phyloP scores from a whole-genome alignment of 1,140 invertebrate species.

The Globodera ellingtonae region DNA sequence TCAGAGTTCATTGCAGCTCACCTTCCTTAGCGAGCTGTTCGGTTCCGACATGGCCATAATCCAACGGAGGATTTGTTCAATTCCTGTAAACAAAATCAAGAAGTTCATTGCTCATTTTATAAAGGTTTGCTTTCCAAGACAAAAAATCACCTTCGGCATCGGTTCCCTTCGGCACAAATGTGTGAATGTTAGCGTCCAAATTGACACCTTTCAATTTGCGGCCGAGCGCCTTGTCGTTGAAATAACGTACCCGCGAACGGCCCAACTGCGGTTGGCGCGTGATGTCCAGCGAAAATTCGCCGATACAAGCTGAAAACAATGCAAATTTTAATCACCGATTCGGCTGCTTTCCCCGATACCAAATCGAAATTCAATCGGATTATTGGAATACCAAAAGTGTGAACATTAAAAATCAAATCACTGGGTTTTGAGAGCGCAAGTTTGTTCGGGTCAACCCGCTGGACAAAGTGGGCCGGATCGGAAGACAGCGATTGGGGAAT shows the following conservation, averaged over 20 bases:
- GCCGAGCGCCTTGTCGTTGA: background rate
- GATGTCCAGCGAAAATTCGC: slow-evolving; percentile 19
- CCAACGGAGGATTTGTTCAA: slow-evolving; percentile 10
- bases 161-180: slow-evolving; percentile 1
- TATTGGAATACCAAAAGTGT: no score
- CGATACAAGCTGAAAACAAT: background rate
- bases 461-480: background rate
- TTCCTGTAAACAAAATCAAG: background rate
- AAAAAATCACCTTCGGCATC: background rate
- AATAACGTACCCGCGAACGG: slow-evolving; percentile 26
- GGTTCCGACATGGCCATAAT: slow-evolving; percentile 11
- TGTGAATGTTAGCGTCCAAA: background rate
- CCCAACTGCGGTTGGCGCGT: background rate
- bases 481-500: background rate
- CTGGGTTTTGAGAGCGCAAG: background rate
- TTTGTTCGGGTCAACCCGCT: background rate
- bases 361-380: no score
- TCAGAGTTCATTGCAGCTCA: background rate
- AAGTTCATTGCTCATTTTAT: background rate
- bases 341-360: no score
- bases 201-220: background rate
- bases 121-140: no score
- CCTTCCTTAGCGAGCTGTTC: slow-evolving; percentile 15
- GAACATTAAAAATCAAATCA: background rate
- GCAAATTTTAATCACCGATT: no score